Conservation (phyloP, 2,113 vertebrate genomes). For the Apaloderma vittatum region DNA sequence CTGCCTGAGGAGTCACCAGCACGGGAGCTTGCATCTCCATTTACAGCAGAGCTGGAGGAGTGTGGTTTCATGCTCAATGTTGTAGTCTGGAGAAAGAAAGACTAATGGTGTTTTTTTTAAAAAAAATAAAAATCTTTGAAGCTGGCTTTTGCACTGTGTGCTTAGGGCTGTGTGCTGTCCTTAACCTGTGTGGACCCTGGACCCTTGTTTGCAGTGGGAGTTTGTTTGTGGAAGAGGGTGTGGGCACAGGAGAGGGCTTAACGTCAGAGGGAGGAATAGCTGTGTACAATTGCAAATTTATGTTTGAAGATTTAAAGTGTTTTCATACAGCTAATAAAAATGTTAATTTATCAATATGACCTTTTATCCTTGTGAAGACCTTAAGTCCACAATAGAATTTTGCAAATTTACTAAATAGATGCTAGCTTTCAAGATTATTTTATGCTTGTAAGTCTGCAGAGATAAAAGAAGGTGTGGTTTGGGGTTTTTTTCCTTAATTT, state of each 20-base stretch:
- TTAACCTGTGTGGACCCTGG: constrained; percentile 46
- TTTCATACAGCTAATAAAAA: neutral
- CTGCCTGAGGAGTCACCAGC: neutral
- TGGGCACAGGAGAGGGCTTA: neutral
- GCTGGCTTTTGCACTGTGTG: neutral
- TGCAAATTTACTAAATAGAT: neutral
- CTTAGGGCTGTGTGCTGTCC: neutral
- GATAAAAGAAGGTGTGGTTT: neutral
- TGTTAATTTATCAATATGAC: neutral
- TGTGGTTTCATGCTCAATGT: neutral
- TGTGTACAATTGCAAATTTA: neutral
- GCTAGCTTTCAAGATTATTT: neutral
- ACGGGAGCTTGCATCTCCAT: neutral
- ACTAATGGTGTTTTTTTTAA: neutral
- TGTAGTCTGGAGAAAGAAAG: neutral
- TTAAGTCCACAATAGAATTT: neutral
- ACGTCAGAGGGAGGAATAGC: neutral
- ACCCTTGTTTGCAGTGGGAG: neutral
- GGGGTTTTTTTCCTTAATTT: neutral
- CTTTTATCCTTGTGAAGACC: neutral
- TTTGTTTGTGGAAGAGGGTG: neutral
- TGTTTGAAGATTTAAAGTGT: neutral
- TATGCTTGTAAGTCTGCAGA: neutral
- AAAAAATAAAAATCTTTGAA: neutral
- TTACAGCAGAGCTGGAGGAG: neutral